Evolutionary conservation across 2,797 vertebrate species (phyloP), one percentile per base, ranked within the genome.

Genomic region (Halcyon smyrnensis): DNA sequence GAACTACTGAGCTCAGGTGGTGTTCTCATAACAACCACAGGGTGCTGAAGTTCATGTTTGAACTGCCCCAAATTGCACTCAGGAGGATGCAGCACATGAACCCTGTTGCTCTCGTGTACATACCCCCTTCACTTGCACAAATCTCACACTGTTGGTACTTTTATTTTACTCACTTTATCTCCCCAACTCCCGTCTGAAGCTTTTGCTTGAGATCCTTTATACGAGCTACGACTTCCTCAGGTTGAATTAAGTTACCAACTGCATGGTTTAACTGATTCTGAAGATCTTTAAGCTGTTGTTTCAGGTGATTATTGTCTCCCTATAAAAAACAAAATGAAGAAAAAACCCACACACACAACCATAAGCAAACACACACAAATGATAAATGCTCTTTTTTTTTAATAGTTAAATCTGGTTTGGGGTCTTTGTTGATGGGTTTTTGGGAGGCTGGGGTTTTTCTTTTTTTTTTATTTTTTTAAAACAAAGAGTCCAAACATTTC

Each of bases 221-320:
- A 77, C 93, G 95, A 96, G 97, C 95, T 13, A 93, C 79, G 77
- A 98, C 97, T 78, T 98, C 97, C 84, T 98, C 97, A 15, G 98
- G 98, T 51, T 90, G 97, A 96, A 99, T 96, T 81, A 98, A 87
- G 53, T 95, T 97, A 12, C 81, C 90, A 75, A 95, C 96, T 1
- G 96, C 97, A 59, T 97, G 94, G 79, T 98, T 98, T 88, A 99
- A 96, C 45, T 98, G 98, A 79, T 89, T 96, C 93, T 98, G 98
- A 78, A 98, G 96, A 59, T 97, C 97, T 84, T 97, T 96, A 64
- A 99, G 97, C 59, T 98, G 97, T 25, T 98, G 96, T 94, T 98
- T 98, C 77, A 99, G 92, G 14, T 94, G 54, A 60, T 93, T 87
- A 86, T 98, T 98, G 65, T 99, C 98, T 70, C 97, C 97, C 99